Percentiles rank a stretch among this genome's conserved stretches.
Conservation (phyloP, 64 coral and sea anemone species). For the Pocillopora verrucosa region DNA sequence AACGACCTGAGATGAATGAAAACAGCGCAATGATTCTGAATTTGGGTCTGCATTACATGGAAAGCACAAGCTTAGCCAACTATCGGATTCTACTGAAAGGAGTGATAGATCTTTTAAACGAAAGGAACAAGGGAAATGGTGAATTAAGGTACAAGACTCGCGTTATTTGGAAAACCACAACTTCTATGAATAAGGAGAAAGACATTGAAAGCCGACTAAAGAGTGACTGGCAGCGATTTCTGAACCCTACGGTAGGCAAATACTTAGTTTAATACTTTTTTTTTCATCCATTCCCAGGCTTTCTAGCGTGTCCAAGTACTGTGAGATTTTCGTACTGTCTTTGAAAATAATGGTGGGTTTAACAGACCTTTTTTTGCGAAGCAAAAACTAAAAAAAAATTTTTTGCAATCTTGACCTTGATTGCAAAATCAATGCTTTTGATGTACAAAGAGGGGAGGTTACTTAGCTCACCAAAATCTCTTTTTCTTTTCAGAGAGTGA, state of each 20-base stretch:
- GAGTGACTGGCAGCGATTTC: conserved; percentile 78
- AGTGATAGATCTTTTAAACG: conserved; percentile 57
- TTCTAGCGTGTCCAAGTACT: neutral
- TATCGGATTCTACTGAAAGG: conserved; percentile 65
- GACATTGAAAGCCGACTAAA: conserved; percentile 61
- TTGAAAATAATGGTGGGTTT: too few relatives aligned
- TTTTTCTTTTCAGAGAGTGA: too few relatives aligned
- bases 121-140: neutral
- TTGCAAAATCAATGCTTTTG: too few relatives aligned
- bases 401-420: too few relatives aligned
- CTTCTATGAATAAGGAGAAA: conserved; percentile 84
- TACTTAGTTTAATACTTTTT: neutral
- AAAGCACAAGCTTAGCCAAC: conserved; percentile 50
- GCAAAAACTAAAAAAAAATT: too few relatives aligned
- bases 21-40: conserved; percentile 87
- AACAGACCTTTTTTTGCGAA: too few relatives aligned
- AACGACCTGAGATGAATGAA: conserved; percentile 67
- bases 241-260: conserved; percentile 77
- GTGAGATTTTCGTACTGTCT: too few relatives aligned
- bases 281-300: neutral
- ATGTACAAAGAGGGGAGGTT: neutral
- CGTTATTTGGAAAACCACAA: conserved; percentile 92
- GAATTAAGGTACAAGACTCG: conserved; percentile 40
- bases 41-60: conserved; percentile 80
- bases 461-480: neutral